Conservation (phyloP, 2,797 vertebrate species). For the Esox lucius region DNA sequence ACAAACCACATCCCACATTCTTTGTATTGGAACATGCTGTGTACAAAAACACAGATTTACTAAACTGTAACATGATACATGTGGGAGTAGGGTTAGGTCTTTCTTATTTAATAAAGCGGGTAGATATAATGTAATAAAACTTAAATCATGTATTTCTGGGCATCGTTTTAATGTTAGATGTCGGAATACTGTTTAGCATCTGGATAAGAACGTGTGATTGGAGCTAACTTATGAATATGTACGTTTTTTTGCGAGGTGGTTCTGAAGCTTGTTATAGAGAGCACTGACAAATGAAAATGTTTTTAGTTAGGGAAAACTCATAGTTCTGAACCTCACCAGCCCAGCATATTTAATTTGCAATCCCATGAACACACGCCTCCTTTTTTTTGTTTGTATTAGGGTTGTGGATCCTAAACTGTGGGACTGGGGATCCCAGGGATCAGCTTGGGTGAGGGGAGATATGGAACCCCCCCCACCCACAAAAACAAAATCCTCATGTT, state of each 20-base stretch:
- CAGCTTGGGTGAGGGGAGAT: too few relatives aligned
- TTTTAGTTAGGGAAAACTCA: background rate
- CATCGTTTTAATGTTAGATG: conserved; percentile 60
- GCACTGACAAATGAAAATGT: background rate
- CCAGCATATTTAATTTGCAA: background rate
- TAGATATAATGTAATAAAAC: conserved; percentile 35
- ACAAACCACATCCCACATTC: conserved; percentile 46
- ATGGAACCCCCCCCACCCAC: too few relatives aligned
- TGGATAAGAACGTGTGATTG: conserved; percentile 57
- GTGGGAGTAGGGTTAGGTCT: conserved; percentile 34
- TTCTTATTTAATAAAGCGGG: conserved; percentile 37
- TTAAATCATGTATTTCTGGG: conserved; percentile 28
- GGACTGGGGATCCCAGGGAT: background rate
- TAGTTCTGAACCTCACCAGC: background rate
- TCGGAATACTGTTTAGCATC: conserved; percentile 56
- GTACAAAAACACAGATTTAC: conserved; percentile 51
- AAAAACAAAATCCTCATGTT: too few relatives aligned
- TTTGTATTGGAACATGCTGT: conserved; percentile 43
- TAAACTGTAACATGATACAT: conserved; percentile 45
- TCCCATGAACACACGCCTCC: background rate
- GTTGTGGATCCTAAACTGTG: background rate
- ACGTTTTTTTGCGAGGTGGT: conserved; percentile 21
- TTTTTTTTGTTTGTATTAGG: background rate
- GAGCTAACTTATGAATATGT: conserved; percentile 48
- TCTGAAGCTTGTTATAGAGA: background rate